These are phyloP conservation scores for Vanacampus margaritifer DNA, from an alignment of 2,113 vertebrate genomes.

Conservation along the genomic window DNA sequence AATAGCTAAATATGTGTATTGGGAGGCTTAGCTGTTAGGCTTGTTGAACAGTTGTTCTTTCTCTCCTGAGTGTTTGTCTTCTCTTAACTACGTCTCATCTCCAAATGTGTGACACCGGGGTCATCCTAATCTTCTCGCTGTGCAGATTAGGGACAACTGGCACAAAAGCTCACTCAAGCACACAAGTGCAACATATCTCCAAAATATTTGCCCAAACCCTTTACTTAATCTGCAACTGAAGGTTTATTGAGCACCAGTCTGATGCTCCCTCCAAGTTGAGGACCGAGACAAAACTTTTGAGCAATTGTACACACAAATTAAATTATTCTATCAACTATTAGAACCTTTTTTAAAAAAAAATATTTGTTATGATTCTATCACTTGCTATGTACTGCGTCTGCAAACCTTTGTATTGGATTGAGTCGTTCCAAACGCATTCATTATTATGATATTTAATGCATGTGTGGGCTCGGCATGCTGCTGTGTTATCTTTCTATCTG, in stretches of 20 bases:
- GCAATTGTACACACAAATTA: neutral
- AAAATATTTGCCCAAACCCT: conserved; percentile 71
- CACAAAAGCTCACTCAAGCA: conserved; percentile 52
- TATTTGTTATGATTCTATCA: too few relatives aligned
- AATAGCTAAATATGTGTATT: neutral
- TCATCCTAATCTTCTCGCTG: conserved; percentile 70
- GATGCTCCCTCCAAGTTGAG: conserved; percentile 29
- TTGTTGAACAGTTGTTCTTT: conserved; percentile 67
- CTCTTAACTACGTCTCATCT: conserved; percentile 67
- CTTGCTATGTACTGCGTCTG: neutral
- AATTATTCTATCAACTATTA: neutral
- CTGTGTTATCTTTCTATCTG: conserved; percentile 52
- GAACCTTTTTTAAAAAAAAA: too few relatives aligned
- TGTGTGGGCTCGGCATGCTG: conserved; percentile 36
- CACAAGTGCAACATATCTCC: conserved; percentile 53
- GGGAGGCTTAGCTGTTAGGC: conserved; percentile 23
- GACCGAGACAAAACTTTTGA: neutral
- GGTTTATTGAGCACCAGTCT: conserved; percentile 47
- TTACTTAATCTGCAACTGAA: conserved; percentile 57
- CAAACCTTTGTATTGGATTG: neutral
- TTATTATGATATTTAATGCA: conserved; percentile 17
- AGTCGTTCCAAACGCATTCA: neutral
- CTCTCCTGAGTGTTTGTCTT: conserved; percentile 68
- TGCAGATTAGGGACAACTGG: conserved; percentile 56
- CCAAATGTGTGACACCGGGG: conserved; percentile 65